Base-by-base conservation (phyloP, 2,888 invertebrate species). In the Synergus umbraculus region DNA sequence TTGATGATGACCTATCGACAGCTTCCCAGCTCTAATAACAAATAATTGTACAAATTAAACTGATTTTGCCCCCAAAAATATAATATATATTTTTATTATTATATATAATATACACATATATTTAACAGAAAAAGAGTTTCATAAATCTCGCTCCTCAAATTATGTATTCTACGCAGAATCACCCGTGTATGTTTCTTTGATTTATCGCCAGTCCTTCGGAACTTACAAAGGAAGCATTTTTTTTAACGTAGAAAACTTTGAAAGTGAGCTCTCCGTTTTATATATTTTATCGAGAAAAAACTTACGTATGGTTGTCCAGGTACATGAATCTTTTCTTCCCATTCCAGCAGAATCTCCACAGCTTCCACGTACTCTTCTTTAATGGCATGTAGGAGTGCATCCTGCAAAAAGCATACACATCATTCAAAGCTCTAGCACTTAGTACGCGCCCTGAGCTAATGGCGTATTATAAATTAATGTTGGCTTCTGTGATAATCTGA, bases 301-400 rank as follows among this genome's bases (percentile, higher is more conserved):
- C 95, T 94, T 92, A 97, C 97, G 90, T 97, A 97, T 83, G 96
- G 95, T 84, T 96, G 94, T 44, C 97, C 97, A 10, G 94, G 93
- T 65, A 94, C 93, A 88, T 97, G 97, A 88, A 95, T 94, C 7
- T 95, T 94, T 91, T 98, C 98, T 92, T 98, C 97, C 95, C 98
- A 97, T 87, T 96, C 96, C 83, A 99, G 93, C 15, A 99, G 94
- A 69, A 98, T 93, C 92, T 99, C 99, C 5, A 99, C 99, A 0
- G 98, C 99, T 92, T 99, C 99, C 78, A 99, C 98, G 91, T 98
- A 99, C 91, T 99, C 98, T 92, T 99, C 99, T 90, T 97, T 98
- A 90, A 99, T 99, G 77, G 99, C 99, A 91, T 99, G 98, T 49
- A 99, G 94, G 66, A 99, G 93, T 22, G 97, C 96, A 93, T 98